phyloP scores from a whole-genome alignment of 2,888 invertebrate species.

The Leptinotarsa tumamoca region DNA sequence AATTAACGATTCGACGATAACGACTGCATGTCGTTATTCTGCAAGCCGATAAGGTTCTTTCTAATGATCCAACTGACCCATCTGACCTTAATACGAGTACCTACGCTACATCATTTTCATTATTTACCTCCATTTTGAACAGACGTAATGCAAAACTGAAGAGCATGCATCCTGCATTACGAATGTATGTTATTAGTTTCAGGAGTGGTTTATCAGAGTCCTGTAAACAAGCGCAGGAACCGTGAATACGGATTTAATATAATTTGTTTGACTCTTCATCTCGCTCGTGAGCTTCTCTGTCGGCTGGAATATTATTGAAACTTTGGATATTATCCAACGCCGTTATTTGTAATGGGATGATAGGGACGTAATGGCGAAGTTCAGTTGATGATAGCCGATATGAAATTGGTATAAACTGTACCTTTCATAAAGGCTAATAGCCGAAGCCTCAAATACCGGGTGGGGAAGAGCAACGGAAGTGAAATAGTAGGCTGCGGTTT shows the following conservation, averaged over 20 bases:
- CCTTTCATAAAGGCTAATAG: no score
- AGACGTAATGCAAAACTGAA: not conserved
- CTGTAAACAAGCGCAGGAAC: not conserved
- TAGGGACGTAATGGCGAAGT: not conserved
- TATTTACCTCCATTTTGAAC: not conserved
- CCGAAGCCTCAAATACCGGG: no score
- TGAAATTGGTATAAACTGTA: no score
- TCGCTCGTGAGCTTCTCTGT: not conserved
- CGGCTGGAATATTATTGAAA: not conserved
- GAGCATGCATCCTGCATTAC: slow-evolving; percentile 6
- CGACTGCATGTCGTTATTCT: no score
- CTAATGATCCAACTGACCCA: no score
- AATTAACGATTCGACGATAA: no score
- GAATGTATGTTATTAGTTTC: slow-evolving; percentile 2
- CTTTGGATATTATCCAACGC: not conserved
- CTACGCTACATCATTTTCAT: not conserved
- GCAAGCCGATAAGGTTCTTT: no score
- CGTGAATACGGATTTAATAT: slow-evolving; percentile 2
- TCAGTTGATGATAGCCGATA: no score
- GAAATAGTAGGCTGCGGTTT: no score
- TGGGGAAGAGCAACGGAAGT: no score
- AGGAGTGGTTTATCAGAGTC: not conserved
- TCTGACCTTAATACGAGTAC: no score
- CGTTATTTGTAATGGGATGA: not conserved
- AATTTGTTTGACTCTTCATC: slow-evolving; percentile 6